Evolutionary conservation across 1,140 invertebrate species (phyloP).

Genomic region (Archegozetes longisetosus): DNA sequence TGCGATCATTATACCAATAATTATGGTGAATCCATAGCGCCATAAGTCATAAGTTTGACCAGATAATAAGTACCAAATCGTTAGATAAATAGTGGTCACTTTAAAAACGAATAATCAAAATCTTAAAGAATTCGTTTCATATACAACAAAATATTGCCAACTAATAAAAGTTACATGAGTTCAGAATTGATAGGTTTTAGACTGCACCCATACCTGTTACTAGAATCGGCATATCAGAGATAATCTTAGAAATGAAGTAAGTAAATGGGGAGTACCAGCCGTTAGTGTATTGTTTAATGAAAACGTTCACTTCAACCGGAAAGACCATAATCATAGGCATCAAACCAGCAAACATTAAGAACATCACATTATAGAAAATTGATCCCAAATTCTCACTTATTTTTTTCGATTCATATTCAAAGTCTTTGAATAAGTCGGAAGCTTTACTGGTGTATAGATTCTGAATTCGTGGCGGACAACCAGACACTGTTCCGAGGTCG

Average conservation of each 20-base stretch:
- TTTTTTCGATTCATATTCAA: background rate
- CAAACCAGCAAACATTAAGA: slow-evolving; percentile 89
- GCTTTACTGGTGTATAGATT: background rate
- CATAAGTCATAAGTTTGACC: slow-evolving; percentile 44
- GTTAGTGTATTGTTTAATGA: slow-evolving; percentile 84
- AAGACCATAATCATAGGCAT: slow-evolving; percentile 95
- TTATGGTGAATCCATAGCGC: slow-evolving; percentile 42
- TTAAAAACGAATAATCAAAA: slow-evolving; percentile 80
- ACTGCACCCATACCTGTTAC: too few species aligned
- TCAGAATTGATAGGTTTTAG: too few species aligned
- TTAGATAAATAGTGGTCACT: slow-evolving; percentile 74
- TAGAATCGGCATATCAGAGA: slow-evolving; percentile 88
- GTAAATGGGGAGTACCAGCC: slow-evolving; percentile 96
- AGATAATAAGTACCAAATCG: slow-evolving; percentile 88
- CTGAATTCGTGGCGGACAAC: background rate
- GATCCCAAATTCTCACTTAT: slow-evolving; percentile 55
- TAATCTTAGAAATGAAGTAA: slow-evolving; percentile 88
- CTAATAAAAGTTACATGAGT: too few species aligned
- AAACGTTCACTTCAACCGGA: slow-evolving; percentile 43
- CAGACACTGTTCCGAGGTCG: background rate
- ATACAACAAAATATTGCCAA: too few species aligned
- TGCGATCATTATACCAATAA: slow-evolving; percentile 82
- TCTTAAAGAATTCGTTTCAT: too few species aligned
- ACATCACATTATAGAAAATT: slow-evolving; percentile 84
- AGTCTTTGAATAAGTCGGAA: background rate